Evolutionary conservation across 2,113 vertebrate genomes (phyloP), one percentile per base, ranked within the genome.

Genomic region (Dicentrarchus labrax): DNA sequence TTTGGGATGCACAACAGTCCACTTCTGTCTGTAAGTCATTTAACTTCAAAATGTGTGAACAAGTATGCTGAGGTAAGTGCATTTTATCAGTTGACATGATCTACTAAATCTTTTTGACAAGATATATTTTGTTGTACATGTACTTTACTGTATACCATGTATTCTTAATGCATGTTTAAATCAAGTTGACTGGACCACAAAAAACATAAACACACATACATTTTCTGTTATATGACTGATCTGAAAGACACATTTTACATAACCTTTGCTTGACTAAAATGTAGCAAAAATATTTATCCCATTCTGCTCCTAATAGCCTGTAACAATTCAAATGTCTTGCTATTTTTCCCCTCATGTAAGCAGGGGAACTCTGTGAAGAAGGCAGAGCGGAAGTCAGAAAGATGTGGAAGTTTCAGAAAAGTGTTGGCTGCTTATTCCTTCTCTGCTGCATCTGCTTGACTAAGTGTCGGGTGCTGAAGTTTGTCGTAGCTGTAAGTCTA

Each of bases 401-500:
- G 61, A 94, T 92, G 90, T 53, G 21, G 83, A 84, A n/a, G 47
- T 65, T 80, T 15, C 82, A 75, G 79, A 70, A 36, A 65, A 72
- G 39, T 78, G 54, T 88, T n/a, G 53, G 56, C 56, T 92, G 74
- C 73, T 65, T 92, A 7, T 56, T 83, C 22, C 71, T 92, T 19
- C 78, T 92, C 17, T 90, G 69, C 22, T 86, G 76, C 78, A 2
- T 78, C 82, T 80, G 80, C 50, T 41, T 59, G 13, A 84, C 81
- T 6, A 84, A 94, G 65, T 76, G 83, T 64, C 90, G 90, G 15
- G 39, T 86, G 62, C 90, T 93, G 60, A 94, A 88, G 87, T 94
- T 94, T 87, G 93, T 94, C 4, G 91, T 91, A 0, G 91, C 89
- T 8, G 93, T 94, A 84, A 94, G 93, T 93, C 21, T 36, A 15